These are phyloP conservation scores for Psittacula echo DNA, from an alignment of 2,797 vertebrate genomes.

Conservation along the genomic window DNA sequence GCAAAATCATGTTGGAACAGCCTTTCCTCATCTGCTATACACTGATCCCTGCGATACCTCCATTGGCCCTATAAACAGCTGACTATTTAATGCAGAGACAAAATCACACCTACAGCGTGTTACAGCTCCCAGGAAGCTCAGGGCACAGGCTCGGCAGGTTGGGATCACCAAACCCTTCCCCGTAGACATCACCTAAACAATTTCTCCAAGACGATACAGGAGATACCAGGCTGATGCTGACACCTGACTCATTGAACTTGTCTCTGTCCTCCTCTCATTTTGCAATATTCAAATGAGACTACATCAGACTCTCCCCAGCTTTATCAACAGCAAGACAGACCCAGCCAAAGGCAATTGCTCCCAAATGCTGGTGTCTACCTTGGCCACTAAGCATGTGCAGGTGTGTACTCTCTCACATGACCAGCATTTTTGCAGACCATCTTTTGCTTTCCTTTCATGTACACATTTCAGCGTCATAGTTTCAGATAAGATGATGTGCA, in stretches of 20 bases:
- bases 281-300: neutral
- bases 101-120: accelerated
- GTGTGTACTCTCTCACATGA: accelerated
- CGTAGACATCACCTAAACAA: neutral
- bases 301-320: neutral
- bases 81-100: neutral
- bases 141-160: neutral
- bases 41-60: accelerated
- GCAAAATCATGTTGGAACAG: neutral
- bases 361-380: neutral
- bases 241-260: accelerated
- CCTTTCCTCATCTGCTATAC: neutral
- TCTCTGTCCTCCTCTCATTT: neutral
- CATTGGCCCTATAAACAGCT: accelerated
- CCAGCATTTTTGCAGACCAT: neutral
- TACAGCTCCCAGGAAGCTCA: neutral
- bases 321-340: neutral
- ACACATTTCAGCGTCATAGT: neutral
- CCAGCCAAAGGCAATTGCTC: accelerated
- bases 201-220: neutral
- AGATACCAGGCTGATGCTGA: neutral
- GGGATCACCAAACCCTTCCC: accelerated
- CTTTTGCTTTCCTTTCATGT: neutral
- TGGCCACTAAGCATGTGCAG: neutral
- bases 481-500: neutral